Evolutionary conservation across 2,888 invertebrate species (phyloP).

Genomic region (Gortyna flavago): DNA sequence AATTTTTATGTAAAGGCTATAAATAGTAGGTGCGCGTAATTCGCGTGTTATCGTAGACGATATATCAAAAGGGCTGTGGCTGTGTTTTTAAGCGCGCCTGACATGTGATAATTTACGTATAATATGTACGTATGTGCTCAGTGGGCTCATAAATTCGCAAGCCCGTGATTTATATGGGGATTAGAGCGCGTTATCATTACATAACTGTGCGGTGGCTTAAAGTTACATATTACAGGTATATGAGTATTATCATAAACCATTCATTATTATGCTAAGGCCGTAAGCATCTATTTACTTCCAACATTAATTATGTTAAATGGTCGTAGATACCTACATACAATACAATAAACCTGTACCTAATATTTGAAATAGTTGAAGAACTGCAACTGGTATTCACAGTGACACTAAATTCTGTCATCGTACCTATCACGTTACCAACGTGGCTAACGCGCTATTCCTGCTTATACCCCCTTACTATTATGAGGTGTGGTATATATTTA

Average conservation of each 20-base stretch:
- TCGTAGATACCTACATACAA: neutral
- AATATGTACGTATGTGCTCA: conserved; percentile 78
- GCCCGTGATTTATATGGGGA: conserved; percentile 86
- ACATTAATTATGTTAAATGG: neutral
- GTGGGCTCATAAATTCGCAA: conserved; percentile 85
- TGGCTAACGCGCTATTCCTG: neutral
- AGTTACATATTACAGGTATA: conserved; percentile 56
- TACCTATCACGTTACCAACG: neutral
- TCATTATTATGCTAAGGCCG: conserved; percentile 48
- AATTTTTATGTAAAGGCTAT: conserved; percentile 55
- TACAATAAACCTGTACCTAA: neutral
- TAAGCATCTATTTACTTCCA: conserved; percentile 45
- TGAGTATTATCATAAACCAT: conserved; percentile 56
- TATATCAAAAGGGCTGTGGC: conserved; percentile 70
- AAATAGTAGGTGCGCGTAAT: conserved; percentile 60
- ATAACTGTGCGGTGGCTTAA: conserved; percentile 67
- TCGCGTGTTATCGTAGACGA: conserved; percentile 64
- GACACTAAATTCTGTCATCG: neutral
- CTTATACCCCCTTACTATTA: no score
- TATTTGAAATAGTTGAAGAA: neutral
- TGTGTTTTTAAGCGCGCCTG: conserved; percentile 77
- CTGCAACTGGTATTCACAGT: neutral
- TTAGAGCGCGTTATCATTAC: conserved; percentile 83
- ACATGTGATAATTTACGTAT: conserved; percentile 83
- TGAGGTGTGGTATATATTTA: neutral